Conservation (phyloP, 1,140 invertebrate genomes). For the roundworm (Caenorhabditis elegans) region DNA sequence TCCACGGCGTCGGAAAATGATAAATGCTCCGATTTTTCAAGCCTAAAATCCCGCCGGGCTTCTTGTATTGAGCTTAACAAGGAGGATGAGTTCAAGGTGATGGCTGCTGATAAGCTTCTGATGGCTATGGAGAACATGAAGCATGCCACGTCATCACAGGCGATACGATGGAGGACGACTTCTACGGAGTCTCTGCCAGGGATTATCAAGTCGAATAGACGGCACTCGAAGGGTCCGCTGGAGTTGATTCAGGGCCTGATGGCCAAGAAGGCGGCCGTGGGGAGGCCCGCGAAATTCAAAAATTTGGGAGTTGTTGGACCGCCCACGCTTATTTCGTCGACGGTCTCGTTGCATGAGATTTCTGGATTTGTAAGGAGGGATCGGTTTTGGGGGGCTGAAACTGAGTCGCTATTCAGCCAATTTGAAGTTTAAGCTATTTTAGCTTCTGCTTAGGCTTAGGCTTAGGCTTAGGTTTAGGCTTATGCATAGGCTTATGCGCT, state of each 20-base stretch:
- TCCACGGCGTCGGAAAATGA: not conserved
- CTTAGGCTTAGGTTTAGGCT: too few relatives aligned
- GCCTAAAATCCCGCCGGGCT: not conserved
- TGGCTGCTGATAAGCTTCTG: slow-evolving; percentile 37
- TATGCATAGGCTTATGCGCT: too few relatives aligned
- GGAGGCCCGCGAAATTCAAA: too few relatives aligned
- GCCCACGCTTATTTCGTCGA: slow-evolving; percentile 35
- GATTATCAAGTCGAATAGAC: not conserved
- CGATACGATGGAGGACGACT: not conserved
- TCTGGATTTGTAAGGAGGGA: slow-evolving; percentile 23
- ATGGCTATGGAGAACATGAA: slow-evolving; percentile 39
- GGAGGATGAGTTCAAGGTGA: slow-evolving; percentile 44
- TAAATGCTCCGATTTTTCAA: not conserved
- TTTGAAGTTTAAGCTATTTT: not conserved
- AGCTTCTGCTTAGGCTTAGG: too few relatives aligned
- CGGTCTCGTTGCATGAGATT: slow-evolving; percentile 30
- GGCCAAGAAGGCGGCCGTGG: slow-evolving; percentile 26
- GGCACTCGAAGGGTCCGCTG: not conserved
- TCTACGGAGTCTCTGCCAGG: slow-evolving; percentile 32
- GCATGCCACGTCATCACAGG: slow-evolving; percentile 11
- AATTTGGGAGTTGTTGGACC: not conserved
- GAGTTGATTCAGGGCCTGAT: slow-evolving; percentile 14
- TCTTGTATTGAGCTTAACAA: slow-evolving; percentile 22
- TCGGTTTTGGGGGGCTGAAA: not conserved
- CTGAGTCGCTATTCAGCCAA: not conserved